phyloP scores from a whole-genome alignment of 1,140 invertebrate species.

The Drosophila paulistorum region DNA sequence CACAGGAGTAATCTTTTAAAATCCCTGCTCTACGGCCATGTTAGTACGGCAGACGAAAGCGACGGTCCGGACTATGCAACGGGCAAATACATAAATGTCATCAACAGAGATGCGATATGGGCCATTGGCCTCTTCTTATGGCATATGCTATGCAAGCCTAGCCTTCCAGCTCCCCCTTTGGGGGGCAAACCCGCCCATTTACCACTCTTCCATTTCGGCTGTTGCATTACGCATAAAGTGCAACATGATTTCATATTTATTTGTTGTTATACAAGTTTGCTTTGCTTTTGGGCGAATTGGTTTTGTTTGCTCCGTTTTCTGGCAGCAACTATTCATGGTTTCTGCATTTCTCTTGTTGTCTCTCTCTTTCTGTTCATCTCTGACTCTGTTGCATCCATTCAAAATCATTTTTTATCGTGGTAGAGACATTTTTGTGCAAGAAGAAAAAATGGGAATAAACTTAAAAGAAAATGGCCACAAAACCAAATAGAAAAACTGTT shows the following conservation, averaged over 20 bases:
- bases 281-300: constrained; percentile 41
- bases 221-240: constrained; percentile 68
- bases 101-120: constrained; percentile 27
- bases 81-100: constrained; percentile 38
- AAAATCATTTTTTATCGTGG: constrained; percentile 6
- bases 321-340: constrained; percentile 45
- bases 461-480: constrained; percentile 1
- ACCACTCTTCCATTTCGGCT: constrained; percentile 19
- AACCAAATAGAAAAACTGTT: not conserved
- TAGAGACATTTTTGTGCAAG: not conserved
- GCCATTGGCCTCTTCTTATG: not conserved
- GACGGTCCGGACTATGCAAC: constrained; percentile 1
- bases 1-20: too few relatives aligned
- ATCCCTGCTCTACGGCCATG: constrained; percentile 7
- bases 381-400: not conserved
- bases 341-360: constrained; percentile 22
- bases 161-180: constrained; percentile 13
- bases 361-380: not conserved
- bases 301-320: constrained; percentile 46
- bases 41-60: constrained; percentile 6
- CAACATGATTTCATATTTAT: constrained; percentile 70
- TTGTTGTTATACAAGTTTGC: constrained; percentile 58
- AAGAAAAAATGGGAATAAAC: not conserved
- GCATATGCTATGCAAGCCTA: constrained; percentile 9
- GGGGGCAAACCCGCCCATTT: not conserved